These are phyloP conservation scores for Tipula vernalis DNA, from an alignment of 2,888 invertebrate species.

Conservation along the genomic window DNA sequence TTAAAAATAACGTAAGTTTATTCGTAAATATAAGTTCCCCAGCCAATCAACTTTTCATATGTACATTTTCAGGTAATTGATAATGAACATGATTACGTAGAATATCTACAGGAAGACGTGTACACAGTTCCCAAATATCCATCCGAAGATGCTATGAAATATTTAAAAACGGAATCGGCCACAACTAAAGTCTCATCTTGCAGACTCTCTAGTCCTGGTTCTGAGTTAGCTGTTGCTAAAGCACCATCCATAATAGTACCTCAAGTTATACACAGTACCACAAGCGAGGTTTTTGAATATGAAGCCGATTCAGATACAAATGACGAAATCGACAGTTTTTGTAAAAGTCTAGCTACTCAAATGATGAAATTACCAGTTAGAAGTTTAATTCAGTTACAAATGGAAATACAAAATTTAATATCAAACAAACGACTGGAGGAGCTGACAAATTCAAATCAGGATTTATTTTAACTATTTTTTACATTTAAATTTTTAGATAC, in stretches of 20 bases:
- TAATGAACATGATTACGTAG: background rate
- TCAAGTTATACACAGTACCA: background rate
- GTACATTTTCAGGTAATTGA: background rate
- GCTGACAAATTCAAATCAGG: background rate
- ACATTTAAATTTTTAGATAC: background rate
- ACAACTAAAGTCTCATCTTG: background rate
- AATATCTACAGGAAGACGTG: background rate
- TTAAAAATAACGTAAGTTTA: background rate
- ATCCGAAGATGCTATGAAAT: background rate
- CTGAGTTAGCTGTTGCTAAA: background rate
- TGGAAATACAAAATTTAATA: background rate
- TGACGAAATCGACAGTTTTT: background rate
- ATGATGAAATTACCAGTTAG: background rate
- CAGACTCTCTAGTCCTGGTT: background rate
- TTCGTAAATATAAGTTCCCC: background rate
- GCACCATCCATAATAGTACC: background rate
- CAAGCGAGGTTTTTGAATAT: background rate
- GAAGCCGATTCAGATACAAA: background rate
- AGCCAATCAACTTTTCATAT: background rate
- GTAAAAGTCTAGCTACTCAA: background rate
- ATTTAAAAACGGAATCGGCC: background rate
- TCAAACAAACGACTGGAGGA: background rate
- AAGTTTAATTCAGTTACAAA: background rate
- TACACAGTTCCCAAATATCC: background rate
- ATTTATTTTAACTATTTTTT: background rate